These are phyloP conservation scores for Strigamia maritima DNA, from an alignment of 2,888 invertebrate genomes.

Conservation along the genomic window DNA sequence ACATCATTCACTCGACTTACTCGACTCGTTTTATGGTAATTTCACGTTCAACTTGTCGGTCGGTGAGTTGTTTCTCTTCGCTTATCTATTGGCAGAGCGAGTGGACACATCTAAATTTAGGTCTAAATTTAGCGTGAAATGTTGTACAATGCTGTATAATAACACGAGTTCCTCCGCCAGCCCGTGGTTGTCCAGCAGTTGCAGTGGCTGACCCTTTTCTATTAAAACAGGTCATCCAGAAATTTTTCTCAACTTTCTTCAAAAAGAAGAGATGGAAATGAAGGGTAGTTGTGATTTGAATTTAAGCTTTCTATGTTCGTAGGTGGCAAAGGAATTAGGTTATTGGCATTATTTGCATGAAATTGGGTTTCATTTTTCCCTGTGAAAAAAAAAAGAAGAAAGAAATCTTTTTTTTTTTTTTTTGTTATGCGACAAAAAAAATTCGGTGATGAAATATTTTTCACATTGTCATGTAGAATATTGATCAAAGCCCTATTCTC, in stretches of 20 bases:
- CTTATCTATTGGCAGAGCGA: conserved; percentile 25
- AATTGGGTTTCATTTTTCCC: conserved; percentile 10
- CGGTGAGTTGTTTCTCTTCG: conserved; percentile 30
- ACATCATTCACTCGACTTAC: conserved; percentile 20
- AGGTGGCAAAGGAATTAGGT: background rate
- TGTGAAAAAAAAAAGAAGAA: background rate
- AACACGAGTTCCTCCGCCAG: background rate
- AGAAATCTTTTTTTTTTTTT: background rate
- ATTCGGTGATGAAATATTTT: conserved; percentile 28
- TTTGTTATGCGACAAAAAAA: background rate
- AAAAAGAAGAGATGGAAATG: background rate
- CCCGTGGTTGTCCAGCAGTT: background rate
- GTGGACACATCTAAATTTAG: conserved; percentile 29
- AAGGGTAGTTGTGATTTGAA: conserved; percentile 1
- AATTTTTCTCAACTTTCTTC: conserved; percentile 25
- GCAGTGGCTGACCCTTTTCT: background rate
- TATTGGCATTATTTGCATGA: conserved; percentile 20
- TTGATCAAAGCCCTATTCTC: background rate
- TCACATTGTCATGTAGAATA: conserved; percentile 19
- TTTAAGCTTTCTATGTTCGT: background rate
- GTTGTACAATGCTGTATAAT: conserved; percentile 17
- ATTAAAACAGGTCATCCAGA: background rate
- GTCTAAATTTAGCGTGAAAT: conserved; percentile 25
- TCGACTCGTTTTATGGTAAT: conserved; percentile 20
- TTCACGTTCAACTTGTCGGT: conserved; percentile 31